Conservation (phyloP, 64 coral and sea anemone genomes). For the Porites lutea region DNA sequence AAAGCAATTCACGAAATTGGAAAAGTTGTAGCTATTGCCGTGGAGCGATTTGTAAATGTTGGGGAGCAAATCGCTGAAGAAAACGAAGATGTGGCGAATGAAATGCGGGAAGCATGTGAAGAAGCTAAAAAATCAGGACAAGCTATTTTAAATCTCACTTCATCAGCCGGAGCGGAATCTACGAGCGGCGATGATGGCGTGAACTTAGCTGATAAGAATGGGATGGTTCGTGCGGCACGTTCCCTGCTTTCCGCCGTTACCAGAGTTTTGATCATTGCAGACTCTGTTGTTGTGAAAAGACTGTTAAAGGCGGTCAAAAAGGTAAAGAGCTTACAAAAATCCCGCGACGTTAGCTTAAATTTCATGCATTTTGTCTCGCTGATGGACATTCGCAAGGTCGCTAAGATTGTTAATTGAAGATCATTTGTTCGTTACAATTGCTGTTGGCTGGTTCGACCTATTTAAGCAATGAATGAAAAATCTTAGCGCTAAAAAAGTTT, state of each 20-base stretch:
- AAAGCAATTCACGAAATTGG: constrained; percentile 86
- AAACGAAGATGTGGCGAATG: constrained; percentile 88
- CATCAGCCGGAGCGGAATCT: constrained; percentile 1
- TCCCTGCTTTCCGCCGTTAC: constrained; percentile 90
- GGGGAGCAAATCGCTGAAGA: constrained; percentile 94
- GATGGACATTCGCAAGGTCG: background rate
- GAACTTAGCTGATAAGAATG: constrained; percentile 69
- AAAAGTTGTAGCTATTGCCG: constrained; percentile 79
- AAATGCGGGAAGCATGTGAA: constrained; percentile 94
- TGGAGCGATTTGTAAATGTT: constrained; percentile 93
- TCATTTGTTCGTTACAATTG: constrained; percentile 7
- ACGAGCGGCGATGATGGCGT: constrained; percentile 22
- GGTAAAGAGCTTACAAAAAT: constrained; percentile 58
- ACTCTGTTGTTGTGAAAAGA: constrained; percentile 93
- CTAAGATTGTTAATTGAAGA: background rate
- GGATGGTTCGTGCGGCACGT: constrained; percentile 85
- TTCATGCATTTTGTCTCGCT: background rate
- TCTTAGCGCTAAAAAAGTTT: background rate
- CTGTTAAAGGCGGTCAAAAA: constrained; percentile 88
- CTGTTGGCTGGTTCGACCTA: constrained; percentile 17
- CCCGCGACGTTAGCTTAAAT: background rate
- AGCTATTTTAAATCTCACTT: constrained; percentile 88
- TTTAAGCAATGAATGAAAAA: background rate
- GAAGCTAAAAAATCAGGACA: constrained; percentile 91
- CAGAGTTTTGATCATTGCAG: constrained; percentile 90